A percentile compares a stretch with the other conserved stretches of the same genome.
phyloP scores from a whole-genome alignment of 2,888 invertebrate species.

The Neoitamus cyanurus region DNA sequence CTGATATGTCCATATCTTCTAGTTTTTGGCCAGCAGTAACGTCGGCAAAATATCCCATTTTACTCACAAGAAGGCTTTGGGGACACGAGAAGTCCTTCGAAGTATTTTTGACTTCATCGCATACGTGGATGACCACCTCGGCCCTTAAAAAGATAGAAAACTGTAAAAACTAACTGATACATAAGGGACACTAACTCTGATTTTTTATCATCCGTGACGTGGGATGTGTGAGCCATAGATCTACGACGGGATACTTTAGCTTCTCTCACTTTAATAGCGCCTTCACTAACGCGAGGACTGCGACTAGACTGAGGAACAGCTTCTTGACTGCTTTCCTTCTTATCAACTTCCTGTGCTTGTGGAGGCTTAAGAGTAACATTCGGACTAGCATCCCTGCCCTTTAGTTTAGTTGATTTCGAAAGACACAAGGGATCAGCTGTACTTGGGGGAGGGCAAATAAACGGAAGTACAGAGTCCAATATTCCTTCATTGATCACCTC shows the following conservation, averaged over 20 bases:
- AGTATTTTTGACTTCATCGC: conserved; percentile 90
- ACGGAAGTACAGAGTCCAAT: conserved; percentile 83
- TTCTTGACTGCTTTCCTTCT: background rate
- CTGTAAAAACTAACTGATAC: background rate
- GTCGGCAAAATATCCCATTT: conserved; percentile 96
- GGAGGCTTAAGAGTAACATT: background rate
- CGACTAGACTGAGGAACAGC: background rate
- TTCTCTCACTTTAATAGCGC: conserved; percentile 26
- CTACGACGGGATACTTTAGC: conserved; percentile 33
- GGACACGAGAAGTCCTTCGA: conserved; percentile 91
- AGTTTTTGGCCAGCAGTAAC: conserved; percentile 84
- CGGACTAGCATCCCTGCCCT: background rate
- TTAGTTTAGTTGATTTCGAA: background rate
- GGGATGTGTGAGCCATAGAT: conserved; percentile 31
- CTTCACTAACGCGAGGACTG: conserved; percentile 38
- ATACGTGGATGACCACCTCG: conserved; percentile 93
- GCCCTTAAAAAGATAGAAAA: conserved; percentile 66
- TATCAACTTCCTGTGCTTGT: conserved; percentile 26
- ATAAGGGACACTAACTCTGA: conserved; percentile 31
- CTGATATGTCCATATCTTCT: conserved; percentile 95
- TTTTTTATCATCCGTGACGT: conserved; percentile 19
- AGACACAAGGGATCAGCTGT: background rate
- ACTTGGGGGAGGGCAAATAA: conserved; percentile 68
- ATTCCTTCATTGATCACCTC: conserved; percentile 84
- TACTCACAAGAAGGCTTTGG: conserved; percentile 84